Base-by-base conservation (phyloP, 2,797 vertebrate species). In the Sebastes alutus region DNA sequence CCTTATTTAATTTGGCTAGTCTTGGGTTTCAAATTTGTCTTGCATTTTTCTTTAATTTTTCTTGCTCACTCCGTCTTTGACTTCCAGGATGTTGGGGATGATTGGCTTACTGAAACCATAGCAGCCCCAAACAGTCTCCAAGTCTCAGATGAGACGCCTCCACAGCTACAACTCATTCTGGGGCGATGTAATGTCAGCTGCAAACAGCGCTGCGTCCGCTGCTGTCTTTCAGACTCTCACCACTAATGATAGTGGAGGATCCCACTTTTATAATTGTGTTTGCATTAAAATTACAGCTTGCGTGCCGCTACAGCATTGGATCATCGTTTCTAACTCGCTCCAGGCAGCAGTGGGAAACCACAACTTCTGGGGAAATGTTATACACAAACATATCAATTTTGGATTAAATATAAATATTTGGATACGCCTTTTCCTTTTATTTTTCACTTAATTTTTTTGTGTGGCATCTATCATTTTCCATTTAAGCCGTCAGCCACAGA, bases 221-320 rank as follows among this genome's bases (percentile, higher is more conserved):
- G 71, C 85, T 68, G 84, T 80, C 76, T 94, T 83, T 91, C 33
- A 88, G 82, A 74, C 66, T 13, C 63, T 75, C 72, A 88, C 93
- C 94, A 91, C 94, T 93, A 94, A 93, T 92, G 75, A 93, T 64
- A 94, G 92, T 69, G 90, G 56, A 77, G 80, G 75, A 88, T 93
- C 82, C 89, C 83, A 72, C 90, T 89, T 87, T 90, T 82, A 91
- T 92, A 91, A 89, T 91, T 90, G 73, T 93, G 89, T 94, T 95
- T 93, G 82, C 79, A 81, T 93, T 92, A 79, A 87, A 89, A 92
- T 93, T 91, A 92, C 64, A 71, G 85, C 77, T 89, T 91, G 91
- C 86, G 59, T 94, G 93, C 88, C 52, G 54, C 89, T 75, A 49
- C 81, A 86, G 87, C 52, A 56, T 83, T 87, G 86, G 89, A 91